Conservation (phyloP, 2,888 invertebrate species). For the Nomada fucata region DNA sequence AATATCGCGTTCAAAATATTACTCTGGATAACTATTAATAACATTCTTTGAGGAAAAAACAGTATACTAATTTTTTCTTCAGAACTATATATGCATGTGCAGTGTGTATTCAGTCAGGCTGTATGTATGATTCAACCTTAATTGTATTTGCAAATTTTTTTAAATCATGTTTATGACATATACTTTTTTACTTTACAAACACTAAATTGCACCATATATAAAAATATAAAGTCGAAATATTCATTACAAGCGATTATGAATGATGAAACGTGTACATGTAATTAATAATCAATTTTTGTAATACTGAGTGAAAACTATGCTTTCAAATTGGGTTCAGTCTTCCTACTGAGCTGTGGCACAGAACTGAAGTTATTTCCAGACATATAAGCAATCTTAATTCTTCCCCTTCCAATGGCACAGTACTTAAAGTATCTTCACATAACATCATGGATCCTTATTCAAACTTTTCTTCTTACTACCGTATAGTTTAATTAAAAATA, state of each 20-base stretch:
- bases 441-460: not conserved
- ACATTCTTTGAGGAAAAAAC: constrained; percentile 37
- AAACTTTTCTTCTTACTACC: not conserved
- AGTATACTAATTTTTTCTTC: not conserved
- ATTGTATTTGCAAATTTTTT: not conserved
- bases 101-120: not conserved
- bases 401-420: constrained; percentile 51
- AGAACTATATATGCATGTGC: not conserved
- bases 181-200: not conserved
- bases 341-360: constrained; percentile 66
- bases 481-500: constrained; percentile 1
- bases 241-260: constrained; percentile 10
- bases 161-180: not conserved
- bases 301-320: constrained; percentile 16
- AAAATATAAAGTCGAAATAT: not conserved
- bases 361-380: constrained; percentile 80
- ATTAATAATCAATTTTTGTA: not conserved
- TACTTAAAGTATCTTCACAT: constrained; percentile 39
- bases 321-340: constrained; percentile 30
- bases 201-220: not conserved
- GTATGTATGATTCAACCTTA: not conserved
- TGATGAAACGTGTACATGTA: not conserved
- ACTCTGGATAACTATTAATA: constrained; percentile 28
- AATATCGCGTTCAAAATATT: constrained; percentile 18
- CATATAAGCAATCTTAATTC: constrained; percentile 65